A percentile compares a stretch with the other conserved stretches of the same genome.
phyloP scores from a whole-genome alignment of 2,888 invertebrate species.

The Ethmia dodecea region DNA sequence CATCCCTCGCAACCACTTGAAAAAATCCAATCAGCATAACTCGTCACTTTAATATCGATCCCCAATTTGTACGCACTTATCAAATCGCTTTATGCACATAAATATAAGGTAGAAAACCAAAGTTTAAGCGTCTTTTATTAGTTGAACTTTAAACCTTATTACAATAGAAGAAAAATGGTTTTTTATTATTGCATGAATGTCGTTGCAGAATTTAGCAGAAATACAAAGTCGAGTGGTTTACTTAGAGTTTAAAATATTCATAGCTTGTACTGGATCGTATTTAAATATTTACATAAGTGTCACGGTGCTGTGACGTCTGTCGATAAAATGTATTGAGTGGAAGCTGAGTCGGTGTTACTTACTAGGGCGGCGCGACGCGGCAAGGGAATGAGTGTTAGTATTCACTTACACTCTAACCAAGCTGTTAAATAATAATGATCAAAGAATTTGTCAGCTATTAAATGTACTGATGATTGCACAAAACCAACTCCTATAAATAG shows the following conservation, averaged over 20 bases:
- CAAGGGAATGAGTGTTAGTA: too few species aligned
- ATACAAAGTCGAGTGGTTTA: conserved; percentile 68
- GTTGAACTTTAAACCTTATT: conserved; percentile 47
- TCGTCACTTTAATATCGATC: conserved; percentile 73
- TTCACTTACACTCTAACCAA: too few species aligned
- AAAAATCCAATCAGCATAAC: conserved; percentile 78
- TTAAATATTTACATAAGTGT: conserved; percentile 80
- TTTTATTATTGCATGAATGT: conserved; percentile 50
- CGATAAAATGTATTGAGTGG: conserved; percentile 71
- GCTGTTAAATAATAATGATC: too few species aligned
- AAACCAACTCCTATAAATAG: too few species aligned
- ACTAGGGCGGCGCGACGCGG: too few species aligned
- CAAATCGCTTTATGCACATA: conserved; percentile 73
- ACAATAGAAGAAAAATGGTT: conserved; percentile 39
- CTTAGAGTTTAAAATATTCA: conserved; percentile 78
- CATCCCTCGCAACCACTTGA: conserved; percentile 63
- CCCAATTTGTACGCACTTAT: conserved; percentile 71
- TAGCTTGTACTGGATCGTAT: conserved; percentile 79
- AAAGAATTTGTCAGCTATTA: too few species aligned
- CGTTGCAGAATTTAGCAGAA: conserved; percentile 50
- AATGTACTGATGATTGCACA: too few species aligned
- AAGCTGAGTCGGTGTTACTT: conserved; percentile 9
- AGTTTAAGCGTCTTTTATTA: conserved; percentile 25
- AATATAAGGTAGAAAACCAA: conserved; percentile 53
- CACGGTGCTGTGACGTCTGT: conserved; percentile 73